Evolutionary conservation across 2,797 vertebrate genomes (phyloP).

Genomic region (Eulemur coronatus): DNA sequence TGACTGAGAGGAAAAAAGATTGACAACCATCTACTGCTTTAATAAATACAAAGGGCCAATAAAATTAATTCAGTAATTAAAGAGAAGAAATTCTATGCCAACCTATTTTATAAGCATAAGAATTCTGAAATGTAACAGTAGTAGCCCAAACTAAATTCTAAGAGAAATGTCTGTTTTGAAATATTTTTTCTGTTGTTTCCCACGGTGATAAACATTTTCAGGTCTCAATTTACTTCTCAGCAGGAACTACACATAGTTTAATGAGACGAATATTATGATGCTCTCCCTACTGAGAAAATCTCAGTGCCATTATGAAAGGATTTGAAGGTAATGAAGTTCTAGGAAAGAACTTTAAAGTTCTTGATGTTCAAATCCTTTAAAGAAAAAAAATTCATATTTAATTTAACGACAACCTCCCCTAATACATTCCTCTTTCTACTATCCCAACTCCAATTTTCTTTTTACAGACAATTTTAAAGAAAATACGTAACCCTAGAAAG

Average conservation of each 20-base stretch:
- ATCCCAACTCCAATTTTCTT: neutral
- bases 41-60: neutral
- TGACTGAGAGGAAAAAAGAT: neutral
- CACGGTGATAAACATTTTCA: conserved; percentile 52
- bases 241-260: conserved; percentile 56
- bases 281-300: conserved; percentile 57
- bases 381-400: neutral
- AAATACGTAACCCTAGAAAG: neutral
- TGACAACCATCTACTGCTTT: conserved; percentile 5
- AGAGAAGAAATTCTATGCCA: conserved; percentile 2
- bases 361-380: conserved; percentile 5
- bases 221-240: conserved; percentile 62
- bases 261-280: conserved; percentile 61
- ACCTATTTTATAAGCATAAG: neutral
- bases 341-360: conserved; percentile 32
- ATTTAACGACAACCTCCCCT: neutral
- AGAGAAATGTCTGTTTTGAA: conserved; percentile 26
- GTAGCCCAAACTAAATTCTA: neutral
- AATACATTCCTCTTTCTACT: neutral
- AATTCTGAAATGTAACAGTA: neutral
- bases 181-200: neutral
- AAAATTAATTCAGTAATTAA: neutral
- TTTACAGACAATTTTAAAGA: neutral
- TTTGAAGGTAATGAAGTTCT: conserved; percentile 45
- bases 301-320: conserved; percentile 15